A percentile compares a stretch with the other conserved stretches of the same genome.
These are phyloP conservation scores for Strigamia transsilvanica DNA, from an alignment of 2,888 invertebrate species.

Conservation along the genomic window DNA sequence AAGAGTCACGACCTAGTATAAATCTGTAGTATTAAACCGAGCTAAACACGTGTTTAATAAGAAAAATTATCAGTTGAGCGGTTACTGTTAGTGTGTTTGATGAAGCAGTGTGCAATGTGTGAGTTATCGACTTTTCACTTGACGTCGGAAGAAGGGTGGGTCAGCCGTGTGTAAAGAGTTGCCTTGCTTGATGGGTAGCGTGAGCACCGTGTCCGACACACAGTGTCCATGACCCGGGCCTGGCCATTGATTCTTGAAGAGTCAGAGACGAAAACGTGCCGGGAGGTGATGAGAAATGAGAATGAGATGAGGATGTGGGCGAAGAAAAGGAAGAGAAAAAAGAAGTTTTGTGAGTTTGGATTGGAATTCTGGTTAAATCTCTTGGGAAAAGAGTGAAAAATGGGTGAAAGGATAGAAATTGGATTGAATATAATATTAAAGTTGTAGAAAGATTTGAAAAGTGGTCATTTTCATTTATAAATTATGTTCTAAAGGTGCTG, in stretches of 20 bases:
- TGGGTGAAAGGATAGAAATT: constrained; percentile 28
- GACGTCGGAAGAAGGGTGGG: not conserved
- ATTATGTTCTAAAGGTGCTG: not conserved
- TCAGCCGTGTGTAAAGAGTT: constrained; percentile 34
- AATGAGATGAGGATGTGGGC: not conserved
- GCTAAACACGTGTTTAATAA: not conserved
- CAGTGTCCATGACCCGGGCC: constrained; percentile 18
- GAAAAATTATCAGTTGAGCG: constrained; percentile 21
- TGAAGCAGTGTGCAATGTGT: not conserved
- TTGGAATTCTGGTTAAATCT: constrained; percentile 28
- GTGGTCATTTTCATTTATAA: constrained; percentile 8
- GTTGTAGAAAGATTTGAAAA: constrained; percentile 18
- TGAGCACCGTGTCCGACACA: constrained; percentile 27
- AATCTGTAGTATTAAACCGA: not conserved
- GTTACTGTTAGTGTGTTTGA: not conserved
- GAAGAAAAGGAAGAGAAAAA: not conserved
- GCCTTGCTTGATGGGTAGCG: constrained; percentile 6
- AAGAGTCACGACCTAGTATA: not conserved
- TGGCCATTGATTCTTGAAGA: constrained; percentile 31
- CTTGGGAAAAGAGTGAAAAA: constrained; percentile 10
- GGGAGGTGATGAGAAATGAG: constrained; percentile 33
- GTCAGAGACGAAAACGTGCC: constrained; percentile 1
- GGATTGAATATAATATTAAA: constrained; percentile 31
- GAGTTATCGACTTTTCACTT: constrained; percentile 34
- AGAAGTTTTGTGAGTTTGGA: constrained; percentile 9